A percentile compares a stretch with the other conserved stretches of the same genome.
phyloP scores from a whole-genome alignment of 2,113 vertebrate species.

The Zapornia atra region DNA sequence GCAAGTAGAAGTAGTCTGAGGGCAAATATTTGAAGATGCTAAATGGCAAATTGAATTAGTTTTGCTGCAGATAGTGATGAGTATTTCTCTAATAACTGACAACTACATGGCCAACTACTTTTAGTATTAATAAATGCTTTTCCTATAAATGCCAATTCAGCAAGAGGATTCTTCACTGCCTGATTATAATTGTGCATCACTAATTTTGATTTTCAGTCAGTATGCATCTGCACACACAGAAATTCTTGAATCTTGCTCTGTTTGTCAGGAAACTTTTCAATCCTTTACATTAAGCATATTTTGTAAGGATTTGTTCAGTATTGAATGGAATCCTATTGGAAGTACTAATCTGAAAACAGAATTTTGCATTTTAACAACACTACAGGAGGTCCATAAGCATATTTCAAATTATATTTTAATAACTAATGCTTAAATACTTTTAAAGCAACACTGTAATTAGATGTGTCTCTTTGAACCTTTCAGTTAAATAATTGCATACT shows the following conservation, averaged over 20 bases:
- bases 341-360: slow-evolving; percentile 15
- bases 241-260: not conserved
- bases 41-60: not conserved
- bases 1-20: not conserved
- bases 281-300: slow-evolving; percentile 28
- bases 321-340: slow-evolving; percentile 1
- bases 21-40: not conserved
- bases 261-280: not conserved
- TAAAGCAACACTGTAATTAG: slow-evolving; percentile 46
- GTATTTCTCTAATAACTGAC: not conserved
- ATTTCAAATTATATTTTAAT: slow-evolving; percentile 56
- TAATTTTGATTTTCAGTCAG: not conserved
- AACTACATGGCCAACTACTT: not conserved
- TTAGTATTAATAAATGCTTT: not conserved
- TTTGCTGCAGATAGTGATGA: not conserved
- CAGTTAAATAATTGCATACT: slow-evolving; percentile 39
- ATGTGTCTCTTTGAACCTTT: slow-evolving; percentile 47
- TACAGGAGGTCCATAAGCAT: slow-evolving; percentile 24
- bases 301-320: not conserved
- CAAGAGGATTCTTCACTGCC: not conserved
- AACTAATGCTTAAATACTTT: slow-evolving; percentile 47
- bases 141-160: not conserved
- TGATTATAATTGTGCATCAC: not conserved
- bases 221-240: not conserved
- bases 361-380: not conserved